phyloP scores from a whole-genome alignment of 2,113 vertebrate genomes.

The Nerophis ophidion region DNA sequence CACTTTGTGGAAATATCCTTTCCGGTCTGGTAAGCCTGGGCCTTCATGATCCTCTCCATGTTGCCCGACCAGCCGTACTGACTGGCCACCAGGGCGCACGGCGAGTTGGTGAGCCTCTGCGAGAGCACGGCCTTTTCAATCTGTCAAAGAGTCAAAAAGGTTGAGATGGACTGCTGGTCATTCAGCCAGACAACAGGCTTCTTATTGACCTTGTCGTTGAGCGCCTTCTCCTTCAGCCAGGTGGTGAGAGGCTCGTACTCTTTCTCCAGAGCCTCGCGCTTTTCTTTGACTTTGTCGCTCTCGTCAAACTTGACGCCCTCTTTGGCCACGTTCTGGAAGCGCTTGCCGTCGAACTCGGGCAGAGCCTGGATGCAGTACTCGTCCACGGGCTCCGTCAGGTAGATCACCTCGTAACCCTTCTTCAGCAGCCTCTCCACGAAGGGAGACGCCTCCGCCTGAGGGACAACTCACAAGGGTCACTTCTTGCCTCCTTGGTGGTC shows the following conservation, averaged over 20 bases:
- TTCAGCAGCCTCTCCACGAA: conserved; percentile 94
- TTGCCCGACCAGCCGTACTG: conserved; percentile 99
- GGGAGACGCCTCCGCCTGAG: conserved; percentile 90
- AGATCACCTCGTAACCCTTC: conserved; percentile 97
- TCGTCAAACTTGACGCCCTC: conserved; percentile 96
- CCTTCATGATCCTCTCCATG: conserved; percentile 99
- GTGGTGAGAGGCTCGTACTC: conserved; percentile 90
- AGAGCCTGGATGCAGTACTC: conserved; percentile 98
- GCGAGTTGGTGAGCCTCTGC: conserved; percentile 90
- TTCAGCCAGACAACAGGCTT: neutral
- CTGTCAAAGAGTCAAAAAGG: conserved; percentile 52
- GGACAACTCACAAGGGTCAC: neutral
- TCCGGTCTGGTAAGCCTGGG: conserved; percentile 96
- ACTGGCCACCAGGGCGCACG: conserved; percentile 92
- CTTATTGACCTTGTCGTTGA: conserved; percentile 87
- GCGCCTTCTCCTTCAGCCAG: conserved; percentile 94
- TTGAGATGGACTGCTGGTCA: neutral
- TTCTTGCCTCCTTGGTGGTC: too few relatives aligned
- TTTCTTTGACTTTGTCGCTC: conserved; percentile 91
- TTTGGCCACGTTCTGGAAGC: conserved; percentile 98
- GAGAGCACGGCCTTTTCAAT: conserved; percentile 94
- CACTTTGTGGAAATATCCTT: conserved; percentile 99
- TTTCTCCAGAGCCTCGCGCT: conserved; percentile 85
- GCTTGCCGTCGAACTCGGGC: conserved; percentile 94
- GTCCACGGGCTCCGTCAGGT: conserved; percentile 95